Evolutionary conservation across 2,113 vertebrate genomes (phyloP).

Genomic region (Uria aalge): DNA sequence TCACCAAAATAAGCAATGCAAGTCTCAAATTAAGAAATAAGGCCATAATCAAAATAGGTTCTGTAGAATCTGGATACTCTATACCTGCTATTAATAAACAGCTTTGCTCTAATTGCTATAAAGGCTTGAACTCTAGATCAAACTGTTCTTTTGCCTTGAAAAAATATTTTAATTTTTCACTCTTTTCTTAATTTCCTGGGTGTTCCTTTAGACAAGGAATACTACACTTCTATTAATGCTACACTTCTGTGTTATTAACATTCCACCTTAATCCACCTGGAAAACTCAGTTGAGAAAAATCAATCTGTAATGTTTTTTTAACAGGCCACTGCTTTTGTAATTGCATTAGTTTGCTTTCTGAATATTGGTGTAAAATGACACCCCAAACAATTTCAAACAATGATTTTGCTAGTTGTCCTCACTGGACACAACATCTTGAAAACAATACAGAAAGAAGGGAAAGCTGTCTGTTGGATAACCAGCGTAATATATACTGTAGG

Average conservation of each 20-base stretch:
- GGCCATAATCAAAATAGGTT: background rate
- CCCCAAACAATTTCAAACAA: background rate
- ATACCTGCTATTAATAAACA: background rate
- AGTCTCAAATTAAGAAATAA: background rate
- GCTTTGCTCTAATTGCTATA: background rate
- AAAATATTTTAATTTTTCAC: background rate
- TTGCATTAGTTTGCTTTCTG: background rate
- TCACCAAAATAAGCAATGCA: background rate
- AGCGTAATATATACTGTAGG: background rate
- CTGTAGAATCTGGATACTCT: background rate
- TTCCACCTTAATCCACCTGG: background rate
- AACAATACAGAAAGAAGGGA: background rate
- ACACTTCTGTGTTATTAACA: background rate
- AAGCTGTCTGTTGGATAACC: background rate
- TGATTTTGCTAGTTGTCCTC: background rate
- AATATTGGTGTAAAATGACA: background rate
- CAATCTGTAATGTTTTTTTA: background rate
- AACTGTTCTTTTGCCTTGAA: background rate
- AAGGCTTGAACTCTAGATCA: background rate
- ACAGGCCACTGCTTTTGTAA: background rate
- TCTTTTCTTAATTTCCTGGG: background rate
- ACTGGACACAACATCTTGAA: background rate
- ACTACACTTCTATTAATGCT: background rate
- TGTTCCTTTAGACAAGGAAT: background rate
- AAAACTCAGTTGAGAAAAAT: background rate